phyloP scores from a whole-genome alignment of 1,140 invertebrate species.

The Arctopsyche grandis region DNA sequence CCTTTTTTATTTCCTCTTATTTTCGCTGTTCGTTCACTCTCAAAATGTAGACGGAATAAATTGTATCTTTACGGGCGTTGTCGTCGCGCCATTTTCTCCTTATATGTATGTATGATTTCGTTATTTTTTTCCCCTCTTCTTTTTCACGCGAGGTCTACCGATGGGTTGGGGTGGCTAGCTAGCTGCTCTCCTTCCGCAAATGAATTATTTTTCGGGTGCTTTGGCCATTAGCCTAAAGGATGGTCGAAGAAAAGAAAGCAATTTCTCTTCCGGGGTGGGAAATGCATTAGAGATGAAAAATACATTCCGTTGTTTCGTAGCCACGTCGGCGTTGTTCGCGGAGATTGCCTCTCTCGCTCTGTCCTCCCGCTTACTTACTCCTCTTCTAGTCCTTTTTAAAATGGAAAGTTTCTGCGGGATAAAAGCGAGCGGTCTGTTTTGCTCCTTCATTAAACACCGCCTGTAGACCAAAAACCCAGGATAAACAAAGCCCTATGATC shows the following conservation, averaged over 20 bases:
- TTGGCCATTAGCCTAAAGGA: constrained; percentile 24
- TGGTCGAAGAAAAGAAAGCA: constrained; percentile 23
- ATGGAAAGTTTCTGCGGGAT: constrained; percentile 23
- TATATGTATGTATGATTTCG: not conserved
- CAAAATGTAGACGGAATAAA: constrained; percentile 21
- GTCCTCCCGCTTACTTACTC: not conserved
- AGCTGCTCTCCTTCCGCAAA: not conserved
- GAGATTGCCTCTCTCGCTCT: not conserved
- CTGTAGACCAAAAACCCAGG: not conserved
- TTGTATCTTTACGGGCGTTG: constrained; percentile 21
- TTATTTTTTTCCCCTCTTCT: not conserved
- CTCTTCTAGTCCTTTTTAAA: constrained; percentile 11
- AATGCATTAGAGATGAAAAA: constrained; percentile 32
- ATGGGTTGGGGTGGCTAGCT: not conserved
- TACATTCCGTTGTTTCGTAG: constrained; percentile 25
- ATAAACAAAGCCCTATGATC: not conserved
- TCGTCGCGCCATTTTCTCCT: constrained; percentile 1
- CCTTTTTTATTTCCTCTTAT: constrained; percentile 7
- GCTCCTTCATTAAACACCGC: constrained; percentile 28
- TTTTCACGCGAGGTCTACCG: not conserved
- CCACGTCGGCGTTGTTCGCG: constrained; percentile 6
- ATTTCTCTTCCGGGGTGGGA: constrained; percentile 21
- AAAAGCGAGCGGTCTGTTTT: constrained; percentile 16
- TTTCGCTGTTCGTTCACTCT: not conserved
- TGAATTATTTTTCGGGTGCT: constrained; percentile 29